A percentile compares a stretch with the other conserved stretches of the same genome.
These are phyloP conservation scores for Marmota flaviventris DNA, from an alignment of 2,113 vertebrate genomes.

Conservation along the genomic window DNA sequence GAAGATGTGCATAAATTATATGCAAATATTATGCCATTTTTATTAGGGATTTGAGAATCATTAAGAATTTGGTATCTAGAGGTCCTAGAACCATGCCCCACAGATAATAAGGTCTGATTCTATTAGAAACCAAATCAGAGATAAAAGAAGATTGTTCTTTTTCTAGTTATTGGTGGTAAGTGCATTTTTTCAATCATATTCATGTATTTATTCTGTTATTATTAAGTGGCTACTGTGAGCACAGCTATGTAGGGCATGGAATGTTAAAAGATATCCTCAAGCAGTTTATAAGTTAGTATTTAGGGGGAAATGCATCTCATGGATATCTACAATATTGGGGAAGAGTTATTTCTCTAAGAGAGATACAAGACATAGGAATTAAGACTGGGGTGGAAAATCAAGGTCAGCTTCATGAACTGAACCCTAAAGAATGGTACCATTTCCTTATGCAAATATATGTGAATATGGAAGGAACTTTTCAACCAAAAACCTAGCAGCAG, in stretches of 20 bases:
- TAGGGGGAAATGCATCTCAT: constrained; percentile 7
- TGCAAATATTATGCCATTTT: background rate
- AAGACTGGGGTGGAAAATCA: constrained; percentile 44
- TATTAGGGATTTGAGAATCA: background rate
- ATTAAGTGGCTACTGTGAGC: constrained; percentile 4
- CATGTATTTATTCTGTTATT: constrained; percentile 58
- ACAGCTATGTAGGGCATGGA: background rate
- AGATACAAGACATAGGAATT: constrained; percentile 36
- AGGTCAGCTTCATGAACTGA: constrained; percentile 36
- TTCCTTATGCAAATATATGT: background rate
- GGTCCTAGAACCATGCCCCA: background rate
- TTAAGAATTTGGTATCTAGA: background rate
- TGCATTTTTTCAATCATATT: constrained; percentile 26
- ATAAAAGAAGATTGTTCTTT: background rate
- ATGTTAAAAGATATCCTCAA: constrained; percentile 40
- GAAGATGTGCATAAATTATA: background rate
- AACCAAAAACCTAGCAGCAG: constrained; percentile 11
- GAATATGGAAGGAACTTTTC: constrained; percentile 26
- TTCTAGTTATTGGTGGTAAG: background rate
- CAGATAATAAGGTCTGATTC: background rate
- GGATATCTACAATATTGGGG: constrained; percentile 25
- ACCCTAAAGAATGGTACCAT: constrained; percentile 50
- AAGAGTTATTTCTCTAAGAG: background rate
- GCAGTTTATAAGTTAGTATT: background rate
- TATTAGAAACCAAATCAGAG: constrained; percentile 11